Conservation (phyloP, 2,888 invertebrate genomes). For the Encarsia formosa region DNA sequence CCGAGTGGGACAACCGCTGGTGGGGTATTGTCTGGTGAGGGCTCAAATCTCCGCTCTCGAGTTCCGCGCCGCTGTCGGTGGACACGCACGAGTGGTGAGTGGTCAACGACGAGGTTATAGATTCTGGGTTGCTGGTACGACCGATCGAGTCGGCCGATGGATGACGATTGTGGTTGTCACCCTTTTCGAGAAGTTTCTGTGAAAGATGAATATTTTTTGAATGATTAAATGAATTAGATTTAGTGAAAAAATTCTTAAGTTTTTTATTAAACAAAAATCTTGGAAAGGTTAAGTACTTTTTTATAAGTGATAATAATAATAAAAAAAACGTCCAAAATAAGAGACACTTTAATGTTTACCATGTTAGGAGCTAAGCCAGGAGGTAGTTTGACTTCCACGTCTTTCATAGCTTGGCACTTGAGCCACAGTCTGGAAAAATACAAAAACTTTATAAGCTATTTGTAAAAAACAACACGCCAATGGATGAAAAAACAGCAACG, state of each 20-base stretch:
- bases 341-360: conserved; percentile 32
- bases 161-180: conserved; percentile 47
- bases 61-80: conserved; percentile 45
- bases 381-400: conserved; percentile 66
- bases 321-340: background rate
- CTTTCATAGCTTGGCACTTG: conserved; percentile 62
- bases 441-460: background rate
- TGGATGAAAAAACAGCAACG: background rate
- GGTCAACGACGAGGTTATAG: conserved; percentile 56
- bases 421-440: conserved; percentile 56
- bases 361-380: conserved; percentile 57
- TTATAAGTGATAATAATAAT: no score
- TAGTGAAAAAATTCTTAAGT: background rate
- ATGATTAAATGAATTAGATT: background rate
- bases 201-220: background rate
- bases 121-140: conserved; percentile 58
- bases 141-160: conserved; percentile 56
- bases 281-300: no score
- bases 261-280: no score
- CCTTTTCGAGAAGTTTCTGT: conserved; percentile 47
- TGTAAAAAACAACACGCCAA: conserved; percentile 11
- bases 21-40: no score
- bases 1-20: no score
- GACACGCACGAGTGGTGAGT: conserved; percentile 55
- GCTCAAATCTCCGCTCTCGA: no score